These are phyloP conservation scores for Phaetusa simplex DNA, from an alignment of 2,113 vertebrate genomes.

Conservation along the genomic window DNA sequence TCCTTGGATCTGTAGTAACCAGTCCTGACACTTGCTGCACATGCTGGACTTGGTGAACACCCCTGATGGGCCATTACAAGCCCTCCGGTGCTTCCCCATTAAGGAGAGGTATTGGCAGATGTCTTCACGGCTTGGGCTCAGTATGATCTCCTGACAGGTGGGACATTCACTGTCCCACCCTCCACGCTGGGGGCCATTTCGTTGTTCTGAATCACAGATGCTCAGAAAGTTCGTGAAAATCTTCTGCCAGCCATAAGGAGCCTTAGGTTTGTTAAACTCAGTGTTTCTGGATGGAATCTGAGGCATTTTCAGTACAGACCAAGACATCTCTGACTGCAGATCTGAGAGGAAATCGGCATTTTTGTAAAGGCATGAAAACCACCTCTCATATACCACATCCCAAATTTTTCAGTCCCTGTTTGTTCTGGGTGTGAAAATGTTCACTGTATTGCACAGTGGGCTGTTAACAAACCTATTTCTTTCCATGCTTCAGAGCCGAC, in stretches of 20 bases:
- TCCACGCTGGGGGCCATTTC: background rate
- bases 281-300: background rate
- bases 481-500: constrained; percentile 67
- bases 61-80: background rate
- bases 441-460: background rate
- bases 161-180: background rate
- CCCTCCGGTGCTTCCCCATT: background rate
- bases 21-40: background rate
- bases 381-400: background rate
- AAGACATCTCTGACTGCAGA: background rate
- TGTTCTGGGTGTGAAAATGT: background rate
- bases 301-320: background rate
- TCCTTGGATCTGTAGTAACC: background rate
- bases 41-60: background rate
- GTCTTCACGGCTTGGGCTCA: background rate
- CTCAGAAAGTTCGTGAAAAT: background rate
- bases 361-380: background rate
- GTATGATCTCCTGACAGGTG: background rate
- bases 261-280: background rate
- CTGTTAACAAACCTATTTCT: background rate
- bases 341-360: background rate
- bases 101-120: background rate
- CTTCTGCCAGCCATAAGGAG: background rate
- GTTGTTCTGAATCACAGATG: background rate
- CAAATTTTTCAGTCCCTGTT: background rate